Conservation (phyloP, 1,140 invertebrate genomes). For the Pseudomyrmex dendroicus region DNA sequence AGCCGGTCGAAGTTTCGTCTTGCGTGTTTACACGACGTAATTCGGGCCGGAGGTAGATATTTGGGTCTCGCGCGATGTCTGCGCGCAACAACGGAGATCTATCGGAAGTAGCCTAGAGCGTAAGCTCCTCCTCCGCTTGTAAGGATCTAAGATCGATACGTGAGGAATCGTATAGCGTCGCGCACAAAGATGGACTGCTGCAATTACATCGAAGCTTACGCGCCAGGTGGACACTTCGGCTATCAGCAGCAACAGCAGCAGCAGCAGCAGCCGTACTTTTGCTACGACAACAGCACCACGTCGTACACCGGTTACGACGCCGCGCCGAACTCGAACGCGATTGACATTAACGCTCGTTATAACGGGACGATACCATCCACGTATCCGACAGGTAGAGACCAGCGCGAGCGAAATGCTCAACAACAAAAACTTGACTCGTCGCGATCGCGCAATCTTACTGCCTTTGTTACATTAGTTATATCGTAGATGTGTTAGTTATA, state of each 20-base stretch:
- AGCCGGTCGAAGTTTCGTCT: background rate
- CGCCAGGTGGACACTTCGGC: conserved; percentile 80
- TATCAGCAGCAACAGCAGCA: conserved; percentile 76
- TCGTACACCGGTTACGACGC: conserved; percentile 75
- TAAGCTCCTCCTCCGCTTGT: too few relatives aligned
- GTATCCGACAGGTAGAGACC: conserved; percentile 68
- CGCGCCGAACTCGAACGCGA: conserved; percentile 77
- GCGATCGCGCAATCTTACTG: background rate
- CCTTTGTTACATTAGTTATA: too few relatives aligned
- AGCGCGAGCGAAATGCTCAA: background rate
- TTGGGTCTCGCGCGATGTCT: background rate
- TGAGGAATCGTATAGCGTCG: conserved; percentile 31
- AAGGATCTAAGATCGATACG: conserved; percentile 40
- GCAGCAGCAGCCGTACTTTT: conserved; percentile 78
- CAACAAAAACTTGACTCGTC: too few relatives aligned
- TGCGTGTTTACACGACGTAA: background rate
- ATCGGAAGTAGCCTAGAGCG: background rate
- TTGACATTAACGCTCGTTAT: conserved; percentile 79
- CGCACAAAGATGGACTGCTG: conserved; percentile 85
- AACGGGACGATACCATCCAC: conserved; percentile 72
- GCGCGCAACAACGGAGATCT: background rate
- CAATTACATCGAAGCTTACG: conserved; percentile 85
- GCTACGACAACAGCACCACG: conserved; percentile 80
- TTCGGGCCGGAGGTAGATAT: background rate
- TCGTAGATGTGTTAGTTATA: too few relatives aligned